These are phyloP conservation scores for Dione vanillae DNA, from an alignment of 2,888 invertebrate genomes.

Conservation along the genomic window DNA sequence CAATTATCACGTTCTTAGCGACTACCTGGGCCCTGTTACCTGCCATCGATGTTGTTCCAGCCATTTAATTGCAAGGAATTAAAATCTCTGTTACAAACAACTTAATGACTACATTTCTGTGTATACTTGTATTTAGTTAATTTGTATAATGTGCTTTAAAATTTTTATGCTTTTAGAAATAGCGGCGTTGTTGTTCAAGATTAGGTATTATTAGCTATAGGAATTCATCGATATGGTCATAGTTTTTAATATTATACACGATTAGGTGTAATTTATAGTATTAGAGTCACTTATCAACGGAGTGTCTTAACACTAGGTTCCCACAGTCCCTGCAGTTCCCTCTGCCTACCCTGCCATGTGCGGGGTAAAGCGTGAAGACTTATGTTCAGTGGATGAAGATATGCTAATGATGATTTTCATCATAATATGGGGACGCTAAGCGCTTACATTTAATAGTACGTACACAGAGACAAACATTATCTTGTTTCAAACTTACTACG, in stretches of 20 bases:
- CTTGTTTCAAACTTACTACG: too few relatives aligned
- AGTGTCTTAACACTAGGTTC: too few relatives aligned
- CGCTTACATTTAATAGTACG: too few relatives aligned
- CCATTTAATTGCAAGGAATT: slow-evolving; percentile 15
- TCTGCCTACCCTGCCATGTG: too few relatives aligned
- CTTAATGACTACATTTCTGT: slow-evolving; percentile 7
- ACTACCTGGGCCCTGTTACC: slow-evolving; percentile 58
- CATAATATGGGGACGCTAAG: too few relatives aligned
- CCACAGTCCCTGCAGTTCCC: too few relatives aligned
- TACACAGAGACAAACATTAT: too few relatives aligned
- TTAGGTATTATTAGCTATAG: slow-evolving; percentile 4
- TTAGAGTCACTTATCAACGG: too few relatives aligned
- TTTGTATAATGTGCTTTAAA: slow-evolving; percentile 15
- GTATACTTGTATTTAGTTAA: slow-evolving; percentile 9
- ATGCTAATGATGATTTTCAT: too few relatives aligned
- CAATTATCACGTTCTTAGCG: slow-evolving; percentile 41
- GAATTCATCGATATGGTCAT: neutral
- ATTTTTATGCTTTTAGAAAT: slow-evolving; percentile 16
- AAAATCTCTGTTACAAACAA: slow-evolving; percentile 8
- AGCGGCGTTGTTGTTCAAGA: neutral
- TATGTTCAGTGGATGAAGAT: too few relatives aligned
- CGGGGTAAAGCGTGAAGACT: too few relatives aligned
- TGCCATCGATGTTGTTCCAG: slow-evolving; percentile 39
- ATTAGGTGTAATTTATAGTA: neutral
- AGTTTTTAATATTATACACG: neutral